Base-by-base conservation (phyloP, 2,113 vertebrate genomes). In the Laticauda colubrina region DNA sequence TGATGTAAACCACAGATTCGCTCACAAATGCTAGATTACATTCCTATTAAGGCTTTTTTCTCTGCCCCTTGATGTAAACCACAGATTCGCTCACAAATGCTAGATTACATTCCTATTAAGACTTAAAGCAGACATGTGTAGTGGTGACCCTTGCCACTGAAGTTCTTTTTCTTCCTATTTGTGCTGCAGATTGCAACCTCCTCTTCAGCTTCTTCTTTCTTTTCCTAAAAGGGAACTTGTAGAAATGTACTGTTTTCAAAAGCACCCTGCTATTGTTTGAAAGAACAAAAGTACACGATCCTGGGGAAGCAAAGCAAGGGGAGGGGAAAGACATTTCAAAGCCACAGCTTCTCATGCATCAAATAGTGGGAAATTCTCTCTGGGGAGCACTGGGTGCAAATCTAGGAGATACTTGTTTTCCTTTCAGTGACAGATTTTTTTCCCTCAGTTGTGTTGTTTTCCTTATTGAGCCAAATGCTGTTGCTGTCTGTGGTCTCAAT, bases 121-220 rank as follows among this genome's bases (percentile, higher is more conserved):
- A 48, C 93, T 87, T 90, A 91, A 87, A 95, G 64, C 23, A 93
- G 57, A 23, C n/a, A 56, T 61, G 88, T 93, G 54, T 3, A 90
- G 94, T 59, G 55, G 23, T 95, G 94, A 96, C 93, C 94, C 94
- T 51, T 45, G 75, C 93, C 59, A 93, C 92, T 59, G 88, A 92
- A 7, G 56, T 43, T 8, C 54, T 91, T 93, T 93, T 94, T 93
- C 57, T 92, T 91, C 90, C 34, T 91, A 93, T 92, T 92, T 89
- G 14, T 90, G 91, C 29, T 88, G 59, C 69, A 94, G 57, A 91
- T 95, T 89, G 88, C 92, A 93, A 95, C 94, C 94, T 95, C 85
- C 89, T 94, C 93, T 43, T 81, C 91, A 94, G 94, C 91, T 96
- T 89, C 94, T 81, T 91, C 86, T 88, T 54, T 94, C 94, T 87